These are phyloP conservation scores for Pocillopora meandrina DNA, from an alignment of 92 coral and sea anemone species.

Conservation along the genomic window DNA sequence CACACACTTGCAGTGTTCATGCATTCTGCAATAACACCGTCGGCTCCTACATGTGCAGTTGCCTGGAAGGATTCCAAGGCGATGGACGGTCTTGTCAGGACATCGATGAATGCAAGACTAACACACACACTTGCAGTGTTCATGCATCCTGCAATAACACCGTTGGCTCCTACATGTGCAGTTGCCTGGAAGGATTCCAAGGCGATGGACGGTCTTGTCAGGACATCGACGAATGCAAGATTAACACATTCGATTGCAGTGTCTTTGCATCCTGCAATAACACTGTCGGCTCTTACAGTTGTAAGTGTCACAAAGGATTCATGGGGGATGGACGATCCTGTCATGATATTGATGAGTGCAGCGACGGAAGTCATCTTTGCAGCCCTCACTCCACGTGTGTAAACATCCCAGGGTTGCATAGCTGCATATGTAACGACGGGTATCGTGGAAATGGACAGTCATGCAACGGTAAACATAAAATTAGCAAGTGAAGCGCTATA, in stretches of 20 bases:
- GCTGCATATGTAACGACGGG: not conserved
- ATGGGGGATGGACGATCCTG: not conserved
- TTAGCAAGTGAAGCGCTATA: not conserved
- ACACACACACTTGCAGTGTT: not conserved
- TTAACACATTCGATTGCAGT: slow-evolving; percentile 1
- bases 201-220: slow-evolving; percentile 4
- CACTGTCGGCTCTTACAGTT: slow-evolving; percentile 8
- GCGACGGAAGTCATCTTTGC: not conserved
- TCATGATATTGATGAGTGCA: slow-evolving; percentile 33
- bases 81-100: slow-evolving; percentile 9
- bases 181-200: slow-evolving; percentile 3
- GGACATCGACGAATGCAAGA: slow-evolving; percentile 36
- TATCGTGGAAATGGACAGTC: not conserved
- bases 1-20: slow-evolving; percentile 9
- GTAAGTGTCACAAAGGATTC: slow-evolving; percentile 9
- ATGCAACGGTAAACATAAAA: not conserved
- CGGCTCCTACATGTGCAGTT: slow-evolving; percentile 1
- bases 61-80: slow-evolving; percentile 6
- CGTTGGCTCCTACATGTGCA: not conserved
- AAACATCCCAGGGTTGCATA: not conserved
- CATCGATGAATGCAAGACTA: slow-evolving; percentile 4
- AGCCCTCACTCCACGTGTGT: slow-evolving; percentile 2
- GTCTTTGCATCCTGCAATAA: slow-evolving; percentile 15
- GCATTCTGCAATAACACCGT: slow-evolving; percentile 5
- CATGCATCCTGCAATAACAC: not conserved